Evolutionary conservation across 2,888 invertebrate species (phyloP), one percentile per base, ranked within the genome.

Genomic region (Ctenicera cuprea): DNA sequence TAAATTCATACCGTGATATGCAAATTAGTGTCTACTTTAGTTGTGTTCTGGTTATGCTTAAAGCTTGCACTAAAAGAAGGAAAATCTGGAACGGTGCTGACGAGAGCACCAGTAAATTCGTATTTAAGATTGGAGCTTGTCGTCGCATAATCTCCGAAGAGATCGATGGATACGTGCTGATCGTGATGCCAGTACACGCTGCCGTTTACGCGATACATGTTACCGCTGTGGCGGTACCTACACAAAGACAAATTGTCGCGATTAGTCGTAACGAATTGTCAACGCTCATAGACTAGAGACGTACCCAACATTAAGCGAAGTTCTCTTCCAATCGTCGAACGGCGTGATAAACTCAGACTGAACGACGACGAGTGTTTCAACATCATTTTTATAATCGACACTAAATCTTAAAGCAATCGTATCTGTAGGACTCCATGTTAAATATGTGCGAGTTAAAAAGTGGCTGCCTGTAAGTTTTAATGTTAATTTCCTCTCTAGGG

Each of bases 361-460:
- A 41, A 89, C 72, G 64, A 88, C 77, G 14, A 86, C 79, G 0
- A 89, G 89, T 0, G 89, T 89, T 81, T 89, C 88, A 1, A 87
- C 84, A 65, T 86, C 85, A 52, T 88, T 87, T 81, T 89, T 89
- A 1, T 91, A 92, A 79, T 89, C 90, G 79, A 91, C 88, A 76
- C 90, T 89, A n/a, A 93, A 88, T 16, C 87, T 87, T 82, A 93
- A 87, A 30, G 90, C 87, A 3, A 95, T 89, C 4, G 89, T 88
- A 45, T 92, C 91, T 14, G 90, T 90, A 33, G 90, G 89, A 70
- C 91, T 91, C 95, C 95, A 95, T 0, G 94, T 92, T 80, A 93
- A 86, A 18, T 90, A 89, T 0, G 90, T 88, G 78, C 90, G 88
- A 85, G 91, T 90, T 80, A 82, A 80, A 57, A 86, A 80, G 71